Base-by-base conservation (phyloP, 2,113 vertebrate species). In the Eolophus roseicapilla region DNA sequence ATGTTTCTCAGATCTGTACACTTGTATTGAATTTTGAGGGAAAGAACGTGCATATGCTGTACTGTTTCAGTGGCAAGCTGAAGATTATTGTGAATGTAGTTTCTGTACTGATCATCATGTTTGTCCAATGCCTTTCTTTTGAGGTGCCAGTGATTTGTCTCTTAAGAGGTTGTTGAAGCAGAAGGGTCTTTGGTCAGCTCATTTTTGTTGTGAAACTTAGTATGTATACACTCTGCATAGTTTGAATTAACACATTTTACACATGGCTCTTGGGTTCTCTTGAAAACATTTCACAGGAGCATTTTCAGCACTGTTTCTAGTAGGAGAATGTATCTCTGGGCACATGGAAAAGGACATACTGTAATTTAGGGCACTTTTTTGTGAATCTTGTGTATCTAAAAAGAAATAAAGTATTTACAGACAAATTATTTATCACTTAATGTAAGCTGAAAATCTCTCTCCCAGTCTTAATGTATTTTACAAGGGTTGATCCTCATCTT, bases 111-210 rank as follows among this genome's bases (percentile, higher is more conserved):
- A 43, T 47, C 31, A 83, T 67, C 0, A 0, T 77, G 18, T 65
- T 88, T 93, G 52, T 88, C 28, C 86, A 39, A 35, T 92, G 64
- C 50, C 55, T 90, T 96, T 71, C 60, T 87, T 95, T 88, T 81
- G 37, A 84, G 39, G 27, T 89, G 68, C 79, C 93, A 82, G 25
- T 78, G 15, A 74, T 84, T 83, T 95, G 57, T 92, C 55, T 89
- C 43, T 60, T 68, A 78, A 85, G 59, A 90, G 50, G 65, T 13
- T 81, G 29, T 75, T 86, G 52, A 88, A 92, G 64, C 82, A 81
- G 82, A 90, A 90, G 33, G 49, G 28, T 82, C 25, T 69, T 88
- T 11, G 57, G 13, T 87, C 35, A 53, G 70, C 65, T 44, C 3
- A 43, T 46, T 93, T 94, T 65, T 70, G 11, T 65, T 77, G 20